Evolutionary conservation across 2,113 vertebrate genomes (phyloP).

Genomic region (Colossoma macropomum): DNA sequence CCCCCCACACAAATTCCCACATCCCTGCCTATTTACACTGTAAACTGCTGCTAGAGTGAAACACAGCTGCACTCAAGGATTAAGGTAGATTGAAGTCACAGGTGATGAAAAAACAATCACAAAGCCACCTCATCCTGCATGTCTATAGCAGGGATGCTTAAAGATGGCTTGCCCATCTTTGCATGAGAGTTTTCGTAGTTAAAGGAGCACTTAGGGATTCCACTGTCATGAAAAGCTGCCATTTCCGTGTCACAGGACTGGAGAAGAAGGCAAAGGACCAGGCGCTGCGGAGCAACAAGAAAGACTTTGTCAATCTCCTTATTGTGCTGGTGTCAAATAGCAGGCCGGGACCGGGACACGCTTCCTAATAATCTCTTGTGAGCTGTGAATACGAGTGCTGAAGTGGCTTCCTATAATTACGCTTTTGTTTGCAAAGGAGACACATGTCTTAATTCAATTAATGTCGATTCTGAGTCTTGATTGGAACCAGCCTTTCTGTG

Average conservation of each 20-base stretch:
- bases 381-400: constrained; percentile 9
- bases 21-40: too few species aligned
- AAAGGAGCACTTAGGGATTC: background rate
- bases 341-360: background rate
- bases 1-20: too few species aligned
- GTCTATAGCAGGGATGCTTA: background rate
- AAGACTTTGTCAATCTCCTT: constrained; percentile 2
- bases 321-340: constrained; percentile 20
- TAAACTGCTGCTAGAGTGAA: too few species aligned
- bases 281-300: background rate
- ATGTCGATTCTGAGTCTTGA: background rate
- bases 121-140: background rate
- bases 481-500: constrained; percentile 26
- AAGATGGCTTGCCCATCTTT: background rate
- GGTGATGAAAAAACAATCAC: background rate
- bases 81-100: background rate
- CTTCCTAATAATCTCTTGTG: background rate
- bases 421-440: background rate
- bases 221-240: background rate
- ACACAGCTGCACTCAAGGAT: too few species aligned
- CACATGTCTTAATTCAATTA: constrained; percentile 19
- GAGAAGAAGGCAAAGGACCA: background rate
- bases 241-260: constrained; percentile 1
- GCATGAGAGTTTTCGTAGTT: background rate
- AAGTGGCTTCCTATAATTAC: constrained; percentile 8